Base-by-base conservation (phyloP, 1,140 invertebrate species). In the Eupristina koningsbergeri region DNA sequence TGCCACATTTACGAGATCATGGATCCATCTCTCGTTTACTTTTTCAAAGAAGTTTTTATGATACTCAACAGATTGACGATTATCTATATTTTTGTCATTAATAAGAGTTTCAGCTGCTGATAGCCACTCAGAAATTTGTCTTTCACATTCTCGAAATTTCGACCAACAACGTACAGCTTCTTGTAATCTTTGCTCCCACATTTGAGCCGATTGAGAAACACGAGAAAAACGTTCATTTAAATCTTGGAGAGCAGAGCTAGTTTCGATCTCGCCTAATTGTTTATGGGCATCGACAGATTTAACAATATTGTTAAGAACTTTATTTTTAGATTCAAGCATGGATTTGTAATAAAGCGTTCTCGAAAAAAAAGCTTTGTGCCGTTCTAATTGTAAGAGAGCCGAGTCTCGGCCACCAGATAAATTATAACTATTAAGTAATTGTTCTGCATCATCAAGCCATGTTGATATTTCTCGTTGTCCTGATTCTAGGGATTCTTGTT, bases 241-340 rank as follows among this genome's bases (percentile, higher is more conserved):
- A 75, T 96, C 93, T 45, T 95, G 93, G 94, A 98, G 96, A 31
- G 94, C 94, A 1, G 93, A 91, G 13, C 95, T 94, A 84, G 96
- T 94, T 29, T 96, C 94, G 0, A 94, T 93, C 87, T 97, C 95
- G 8, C 96, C 94, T 85, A 95, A 95, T 82, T 95, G 94, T 85
- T 95, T 94, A 81, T 94, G 93, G 76, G 87, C 88, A 71, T 96
- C 95, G 7, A 96, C 94, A 0, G 96, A 94, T 87, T 96, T 96
- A 0, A 96, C 93, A n/a, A 98, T 96, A 87, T 95, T 98, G 85
- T 95, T 95, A 91, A 98, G 96, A n/a, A 98, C 95, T 92, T 98
- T 98, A 90, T 98, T 98, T 91, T 98, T 98, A 87, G 96, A 98
- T 86, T 98, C 97, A 63, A 98, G 89, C 96, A 98, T 98, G 0